Percentiles rank a stretch among this genome's conserved stretches.
phyloP scores from a whole-genome alignment of 1,140 invertebrate species.

The Pomacea maculata region DNA sequence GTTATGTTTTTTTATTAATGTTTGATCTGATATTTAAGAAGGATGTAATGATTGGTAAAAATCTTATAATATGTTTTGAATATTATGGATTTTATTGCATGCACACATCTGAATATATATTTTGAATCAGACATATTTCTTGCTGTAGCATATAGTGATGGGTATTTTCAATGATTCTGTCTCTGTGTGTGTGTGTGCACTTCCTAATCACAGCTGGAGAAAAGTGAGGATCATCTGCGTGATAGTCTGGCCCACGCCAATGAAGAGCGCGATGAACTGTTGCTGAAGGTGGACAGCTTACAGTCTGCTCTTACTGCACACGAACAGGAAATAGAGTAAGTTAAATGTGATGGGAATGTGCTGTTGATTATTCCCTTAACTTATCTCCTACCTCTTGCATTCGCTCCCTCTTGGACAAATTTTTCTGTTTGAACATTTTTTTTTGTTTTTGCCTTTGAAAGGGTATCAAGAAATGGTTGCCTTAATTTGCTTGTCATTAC shows the following conservation, averaged over 20 bases:
- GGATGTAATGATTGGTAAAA: too few relatives aligned
- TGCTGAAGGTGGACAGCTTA: slow-evolving; percentile 40
- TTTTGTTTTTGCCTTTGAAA: background rate
- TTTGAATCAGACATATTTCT: too few relatives aligned
- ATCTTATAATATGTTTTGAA: too few relatives aligned
- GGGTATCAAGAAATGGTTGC: background rate
- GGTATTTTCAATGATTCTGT: background rate
- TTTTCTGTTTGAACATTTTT: background rate
- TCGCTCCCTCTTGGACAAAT: background rate
- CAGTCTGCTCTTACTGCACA: slow-evolving; percentile 42
- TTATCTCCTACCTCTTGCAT: too few relatives aligned
- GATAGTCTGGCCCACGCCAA: slow-evolving; percentile 46
- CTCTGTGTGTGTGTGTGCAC: slow-evolving; percentile 7
- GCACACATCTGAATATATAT: too few relatives aligned
- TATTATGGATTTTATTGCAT: too few relatives aligned
- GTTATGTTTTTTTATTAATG: too few relatives aligned
- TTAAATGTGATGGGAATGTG: background rate
- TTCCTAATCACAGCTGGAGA: slow-evolving; percentile 41
- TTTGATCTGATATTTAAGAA: too few relatives aligned
- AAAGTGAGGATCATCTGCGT: slow-evolving; percentile 52
- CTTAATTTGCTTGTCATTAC: too few relatives aligned
- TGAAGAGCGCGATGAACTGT: slow-evolving; percentile 53
- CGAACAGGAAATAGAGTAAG: slow-evolving; percentile 54
- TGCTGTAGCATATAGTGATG: too few relatives aligned
- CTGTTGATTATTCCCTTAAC: background rate